Evolutionary conservation across 1,140 invertebrate species (phyloP).

Genomic region (Brachionus rubens): DNA sequence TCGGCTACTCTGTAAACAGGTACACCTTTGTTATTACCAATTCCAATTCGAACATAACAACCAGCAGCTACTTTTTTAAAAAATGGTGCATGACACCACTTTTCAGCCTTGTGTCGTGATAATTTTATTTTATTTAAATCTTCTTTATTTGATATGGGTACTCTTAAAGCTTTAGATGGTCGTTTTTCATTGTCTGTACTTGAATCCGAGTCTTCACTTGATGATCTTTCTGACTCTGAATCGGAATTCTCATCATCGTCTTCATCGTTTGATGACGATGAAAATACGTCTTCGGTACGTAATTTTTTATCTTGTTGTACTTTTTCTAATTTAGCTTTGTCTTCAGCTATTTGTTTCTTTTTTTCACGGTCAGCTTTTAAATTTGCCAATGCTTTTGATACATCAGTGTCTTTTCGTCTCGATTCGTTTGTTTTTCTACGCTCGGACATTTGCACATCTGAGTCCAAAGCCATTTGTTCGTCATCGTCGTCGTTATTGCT

Average conservation of each 20-base stretch:
- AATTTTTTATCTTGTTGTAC: slow-evolving; percentile 43
- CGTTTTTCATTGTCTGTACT: slow-evolving; percentile 1
- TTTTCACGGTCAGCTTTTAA: slow-evolving; percentile 44
- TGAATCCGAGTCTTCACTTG: slow-evolving; percentile 36
- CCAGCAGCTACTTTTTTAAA: slow-evolving; percentile 83
- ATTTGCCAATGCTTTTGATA: slow-evolving; percentile 40
- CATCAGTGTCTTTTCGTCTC: slow-evolving; percentile 32
- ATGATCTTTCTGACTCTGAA: slow-evolving; percentile 50
- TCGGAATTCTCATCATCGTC: slow-evolving; percentile 58
- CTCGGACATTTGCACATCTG: slow-evolving; percentile 13
- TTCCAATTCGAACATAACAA: slow-evolving; percentile 91
- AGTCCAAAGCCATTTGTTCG: neutral
- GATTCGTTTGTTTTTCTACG: slow-evolving; percentile 26
- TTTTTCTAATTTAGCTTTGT: slow-evolving; percentile 1
- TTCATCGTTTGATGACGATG: slow-evolving; percentile 45
- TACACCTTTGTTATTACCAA: slow-evolving; percentile 78
- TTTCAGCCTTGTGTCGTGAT: slow-evolving; percentile 85
- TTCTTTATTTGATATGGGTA: slow-evolving; percentile 70
- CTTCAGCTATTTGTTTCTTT: slow-evolving; percentile 40
- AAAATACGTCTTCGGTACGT: slow-evolving; percentile 40
- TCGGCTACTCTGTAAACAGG: slow-evolving; percentile 89
- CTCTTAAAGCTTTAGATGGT: slow-evolving; percentile 38
- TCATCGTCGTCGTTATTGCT: neutral
- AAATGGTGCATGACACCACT: slow-evolving; percentile 90
- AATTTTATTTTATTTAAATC: slow-evolving; percentile 82